Conservation (phyloP, 2,113 vertebrate genomes). For the Amphiprion percula region DNA sequence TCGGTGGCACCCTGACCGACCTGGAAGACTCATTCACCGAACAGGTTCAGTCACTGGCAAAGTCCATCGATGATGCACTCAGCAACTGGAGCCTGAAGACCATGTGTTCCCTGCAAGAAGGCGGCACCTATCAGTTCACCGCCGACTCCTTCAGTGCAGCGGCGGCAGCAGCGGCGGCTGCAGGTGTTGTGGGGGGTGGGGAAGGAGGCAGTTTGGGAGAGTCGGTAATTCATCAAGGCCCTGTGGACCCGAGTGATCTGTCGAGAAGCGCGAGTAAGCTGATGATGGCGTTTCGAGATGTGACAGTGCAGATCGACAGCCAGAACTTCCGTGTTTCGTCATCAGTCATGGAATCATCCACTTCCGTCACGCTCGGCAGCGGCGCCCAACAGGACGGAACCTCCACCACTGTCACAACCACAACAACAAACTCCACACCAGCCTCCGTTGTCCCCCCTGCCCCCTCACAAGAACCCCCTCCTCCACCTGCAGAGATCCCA, state of each 20-base stretch:
- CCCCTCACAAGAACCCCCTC: conserved; percentile 46
- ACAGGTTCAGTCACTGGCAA: conserved; percentile 97
- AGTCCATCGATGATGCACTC: conserved; percentile 98
- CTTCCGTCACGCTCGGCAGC: conserved; percentile 93
- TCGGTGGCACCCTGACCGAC: conserved; percentile 92
- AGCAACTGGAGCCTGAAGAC: conserved; percentile 98
- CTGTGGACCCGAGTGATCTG: conserved; percentile 83
- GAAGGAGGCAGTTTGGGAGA: conserved; percentile 61
- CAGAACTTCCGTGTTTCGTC: conserved; percentile 96
- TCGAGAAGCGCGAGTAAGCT: conserved; percentile 92
- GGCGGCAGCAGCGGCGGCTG: conserved; percentile 42
- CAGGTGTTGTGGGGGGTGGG: conserved; percentile 51
- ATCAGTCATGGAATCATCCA: conserved; percentile 87
- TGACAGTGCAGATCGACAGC: conserved; percentile 96
- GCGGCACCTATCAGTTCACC: conserved; percentile 90
- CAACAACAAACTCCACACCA: conserved; percentile 49
- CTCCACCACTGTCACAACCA: conserved; percentile 29
- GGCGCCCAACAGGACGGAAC: conserved; percentile 82
- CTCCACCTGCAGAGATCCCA: conserved; percentile 58
- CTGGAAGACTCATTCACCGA: conserved; percentile 98
- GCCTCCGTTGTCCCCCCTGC: not conserved
- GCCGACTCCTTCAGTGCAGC: conserved; percentile 88
- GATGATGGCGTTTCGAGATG: conserved; percentile 98
- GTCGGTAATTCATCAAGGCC: conserved; percentile 49
- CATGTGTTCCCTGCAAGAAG: conserved; percentile 96